Percentiles rank a stretch among this genome's conserved stretches.
phyloP scores from a whole-genome alignment of 2,797 vertebrate genomes.

The Paramormyrops hopkinsi region DNA sequence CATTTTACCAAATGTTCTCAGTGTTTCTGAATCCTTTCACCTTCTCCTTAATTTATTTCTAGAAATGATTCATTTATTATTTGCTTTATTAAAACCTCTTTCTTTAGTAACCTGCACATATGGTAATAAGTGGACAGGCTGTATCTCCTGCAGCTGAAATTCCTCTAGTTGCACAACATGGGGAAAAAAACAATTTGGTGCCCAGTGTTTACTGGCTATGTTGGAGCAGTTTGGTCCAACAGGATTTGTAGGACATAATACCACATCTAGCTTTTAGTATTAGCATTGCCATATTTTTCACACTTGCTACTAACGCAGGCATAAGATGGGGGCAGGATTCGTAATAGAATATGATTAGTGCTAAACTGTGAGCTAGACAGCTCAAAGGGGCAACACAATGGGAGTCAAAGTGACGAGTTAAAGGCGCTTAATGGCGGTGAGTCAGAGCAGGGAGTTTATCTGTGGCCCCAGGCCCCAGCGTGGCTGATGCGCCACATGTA shows the following conservation, averaged over 20 bases:
- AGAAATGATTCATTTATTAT: background rate
- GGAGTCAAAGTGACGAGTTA: background rate
- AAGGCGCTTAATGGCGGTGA: background rate
- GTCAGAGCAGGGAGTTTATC: constrained; percentile 12
- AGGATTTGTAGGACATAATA: background rate
- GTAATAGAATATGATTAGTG: background rate
- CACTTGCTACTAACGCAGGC: background rate
- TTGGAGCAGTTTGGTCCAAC: background rate
- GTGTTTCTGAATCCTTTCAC: background rate
- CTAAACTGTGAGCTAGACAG: background rate
- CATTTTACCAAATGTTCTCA: background rate
- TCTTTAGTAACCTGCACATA: background rate
- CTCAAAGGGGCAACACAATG: background rate
- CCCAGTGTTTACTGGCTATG: background rate
- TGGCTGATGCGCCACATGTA: background rate
- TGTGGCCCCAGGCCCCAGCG: background rate
- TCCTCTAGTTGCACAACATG: background rate
- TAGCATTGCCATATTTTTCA: background rate
- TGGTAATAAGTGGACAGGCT: background rate
- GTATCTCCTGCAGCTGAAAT: background rate
- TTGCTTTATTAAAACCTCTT: background rate
- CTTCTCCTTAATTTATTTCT: background rate
- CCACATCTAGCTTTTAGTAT: background rate
- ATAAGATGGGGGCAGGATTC: background rate
- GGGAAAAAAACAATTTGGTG: background rate